Conservation (phyloP, 2,113 vertebrate species). For the Rhineura floridana region DNA sequence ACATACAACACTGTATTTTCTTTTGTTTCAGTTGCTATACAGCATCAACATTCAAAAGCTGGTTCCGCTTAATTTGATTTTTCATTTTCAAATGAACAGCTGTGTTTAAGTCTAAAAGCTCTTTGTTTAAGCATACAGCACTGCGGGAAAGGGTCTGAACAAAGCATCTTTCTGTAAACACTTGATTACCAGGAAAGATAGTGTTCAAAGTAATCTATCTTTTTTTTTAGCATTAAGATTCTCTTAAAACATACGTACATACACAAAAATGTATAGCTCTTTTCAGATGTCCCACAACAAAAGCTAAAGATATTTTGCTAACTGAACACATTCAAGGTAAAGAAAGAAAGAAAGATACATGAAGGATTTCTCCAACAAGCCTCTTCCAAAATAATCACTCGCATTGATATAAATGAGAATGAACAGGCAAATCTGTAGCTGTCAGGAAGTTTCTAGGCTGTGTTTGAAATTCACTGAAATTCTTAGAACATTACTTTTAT, state of each 20-base stretch:
- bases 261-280: constrained; percentile 46
- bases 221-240: constrained; percentile 24
- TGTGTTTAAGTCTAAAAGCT: constrained; percentile 81
- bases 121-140: constrained; percentile 82
- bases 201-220: constrained; percentile 57
- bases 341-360: constrained; percentile 30
- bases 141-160: constrained; percentile 73
- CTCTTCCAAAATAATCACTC: constrained; percentile 11
- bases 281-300: constrained; percentile 58
- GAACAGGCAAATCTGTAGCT: background rate
- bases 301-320: constrained; percentile 46
- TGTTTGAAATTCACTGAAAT: background rate
- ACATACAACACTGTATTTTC: constrained; percentile 74
- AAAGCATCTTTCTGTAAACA: constrained; percentile 77
- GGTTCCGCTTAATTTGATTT: constrained; percentile 80
- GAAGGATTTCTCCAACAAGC: constrained; percentile 43
- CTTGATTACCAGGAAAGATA: constrained; percentile 76
- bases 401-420: constrained; percentile 7
- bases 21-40: constrained; percentile 77
- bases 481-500: accelerated
- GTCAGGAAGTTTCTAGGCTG: background rate
- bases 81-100: constrained; percentile 82
- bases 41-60: constrained; percentile 80
- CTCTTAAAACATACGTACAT: constrained; percentile 13
- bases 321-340: constrained; percentile 44